Percentiles rank a stretch among this genome's conserved stretches.
These are phyloP conservation scores for Myripristis murdjan DNA, from an alignment of 2,797 vertebrate species.

Conservation along the genomic window DNA sequence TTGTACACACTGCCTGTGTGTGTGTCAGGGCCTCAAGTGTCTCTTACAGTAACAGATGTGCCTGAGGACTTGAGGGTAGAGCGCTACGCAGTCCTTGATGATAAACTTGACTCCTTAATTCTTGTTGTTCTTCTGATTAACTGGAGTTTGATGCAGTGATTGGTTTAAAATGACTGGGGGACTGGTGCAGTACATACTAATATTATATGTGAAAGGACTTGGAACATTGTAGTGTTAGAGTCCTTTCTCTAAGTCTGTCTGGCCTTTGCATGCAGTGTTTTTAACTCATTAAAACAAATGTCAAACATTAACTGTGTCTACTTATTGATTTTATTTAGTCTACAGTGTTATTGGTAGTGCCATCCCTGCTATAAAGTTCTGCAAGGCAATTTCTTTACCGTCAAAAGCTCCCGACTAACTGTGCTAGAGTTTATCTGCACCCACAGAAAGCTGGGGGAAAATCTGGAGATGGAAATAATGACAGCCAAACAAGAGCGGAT, in stretches of 20 bases:
- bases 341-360: neutral
- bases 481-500: neutral
- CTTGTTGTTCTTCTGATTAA: constrained; percentile 25
- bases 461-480: neutral
- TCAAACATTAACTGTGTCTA: constrained; percentile 52
- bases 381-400: too few relatives aligned
- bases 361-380: neutral
- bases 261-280: constrained; percentile 85
- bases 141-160: constrained; percentile 33
- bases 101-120: constrained; percentile 44
- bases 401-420: too few relatives aligned
- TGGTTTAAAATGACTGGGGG: constrained; percentile 27
- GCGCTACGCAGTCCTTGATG: constrained; percentile 12
- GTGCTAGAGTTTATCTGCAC: too few relatives aligned
- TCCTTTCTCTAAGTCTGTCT: constrained; percentile 73
- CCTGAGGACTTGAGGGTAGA: constrained; percentile 63
- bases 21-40: constrained; percentile 70
- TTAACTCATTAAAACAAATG: constrained; percentile 80
- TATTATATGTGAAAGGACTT: constrained; percentile 37
- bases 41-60: constrained; percentile 77
- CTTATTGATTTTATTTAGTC: neutral
- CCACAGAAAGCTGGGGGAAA: too few relatives aligned
- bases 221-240: constrained; percentile 55
- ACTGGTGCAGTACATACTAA: constrained; percentile 33
- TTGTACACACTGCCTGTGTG: constrained; percentile 6